These are phyloP conservation scores for Lepus townsendii DNA, from an alignment of 2,797 vertebrate genomes.

Conservation along the genomic window DNA sequence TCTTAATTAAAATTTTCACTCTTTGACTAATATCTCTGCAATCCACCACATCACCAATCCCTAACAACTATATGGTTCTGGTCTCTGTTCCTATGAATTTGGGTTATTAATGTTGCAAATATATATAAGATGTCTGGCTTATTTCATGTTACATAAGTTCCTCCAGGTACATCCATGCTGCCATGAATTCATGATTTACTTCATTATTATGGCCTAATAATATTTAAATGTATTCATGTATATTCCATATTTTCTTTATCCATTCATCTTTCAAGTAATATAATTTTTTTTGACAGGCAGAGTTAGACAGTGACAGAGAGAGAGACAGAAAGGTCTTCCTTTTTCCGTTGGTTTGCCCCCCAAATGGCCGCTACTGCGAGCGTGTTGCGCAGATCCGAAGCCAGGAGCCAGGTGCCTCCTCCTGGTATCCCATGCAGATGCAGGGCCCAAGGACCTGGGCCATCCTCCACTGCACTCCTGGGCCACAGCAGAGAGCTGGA, in stretches of 20 bases:
- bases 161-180: neutral
- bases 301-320: too few species aligned
- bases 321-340: too few species aligned
- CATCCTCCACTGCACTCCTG: too few species aligned
- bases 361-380: too few species aligned
- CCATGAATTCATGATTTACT: neutral
- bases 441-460: too few species aligned
- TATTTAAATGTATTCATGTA: neutral
- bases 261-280: neutral
- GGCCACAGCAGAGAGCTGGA: too few species aligned
- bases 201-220: neutral
- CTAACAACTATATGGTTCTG: neutral
- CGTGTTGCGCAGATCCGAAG: too few species aligned
- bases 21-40: neutral
- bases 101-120: neutral
- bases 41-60: neutral
- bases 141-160: neutral
- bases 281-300: too few species aligned
- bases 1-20: neutral
- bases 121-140: neutral
- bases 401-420: too few species aligned
- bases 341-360: too few species aligned
- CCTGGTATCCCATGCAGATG: too few species aligned
- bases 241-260: neutral
- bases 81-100: neutral